Evolutionary conservation across 2,888 invertebrate genomes (phyloP).

Genomic region (Temnothorax ravouxi): DNA sequence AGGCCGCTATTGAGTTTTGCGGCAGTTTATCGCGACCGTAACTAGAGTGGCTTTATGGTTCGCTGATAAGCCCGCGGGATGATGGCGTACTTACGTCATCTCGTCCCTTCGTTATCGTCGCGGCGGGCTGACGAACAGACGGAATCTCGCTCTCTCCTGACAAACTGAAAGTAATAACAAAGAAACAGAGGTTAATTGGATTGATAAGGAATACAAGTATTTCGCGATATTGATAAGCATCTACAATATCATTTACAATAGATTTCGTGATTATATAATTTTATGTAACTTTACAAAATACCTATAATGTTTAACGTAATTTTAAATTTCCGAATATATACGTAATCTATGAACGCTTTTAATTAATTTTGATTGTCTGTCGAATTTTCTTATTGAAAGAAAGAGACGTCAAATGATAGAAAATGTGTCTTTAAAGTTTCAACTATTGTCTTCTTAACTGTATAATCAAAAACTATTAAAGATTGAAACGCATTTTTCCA

Average conservation of each 20-base stretch:
- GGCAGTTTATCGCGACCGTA: constrained; percentile 58
- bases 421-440: not conserved
- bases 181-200: not conserved
- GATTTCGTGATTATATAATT: not conserved
- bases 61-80: constrained; percentile 60
- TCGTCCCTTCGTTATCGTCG: constrained; percentile 29
- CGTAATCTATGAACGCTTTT: not conserved
- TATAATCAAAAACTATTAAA: constrained; percentile 1
- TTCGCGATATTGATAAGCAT: not conserved
- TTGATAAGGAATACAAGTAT: not conserved
- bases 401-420: not conserved
- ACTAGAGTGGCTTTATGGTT: constrained; percentile 51
- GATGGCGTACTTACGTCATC: constrained; percentile 38
- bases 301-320: not conserved
- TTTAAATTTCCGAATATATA: not conserved
- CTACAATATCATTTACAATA: not conserved
- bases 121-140: constrained; percentile 34
- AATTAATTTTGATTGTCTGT: not conserved
- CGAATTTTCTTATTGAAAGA: not conserved
- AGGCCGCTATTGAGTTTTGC: constrained; percentile 59
- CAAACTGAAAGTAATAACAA: not conserved
- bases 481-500: constrained; percentile 1
- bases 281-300: not conserved
- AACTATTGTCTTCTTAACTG: not conserved
- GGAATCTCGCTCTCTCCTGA: not conserved